Base-by-base conservation (phyloP, 2,113 vertebrate genomes). In the Caretta caretta region DNA sequence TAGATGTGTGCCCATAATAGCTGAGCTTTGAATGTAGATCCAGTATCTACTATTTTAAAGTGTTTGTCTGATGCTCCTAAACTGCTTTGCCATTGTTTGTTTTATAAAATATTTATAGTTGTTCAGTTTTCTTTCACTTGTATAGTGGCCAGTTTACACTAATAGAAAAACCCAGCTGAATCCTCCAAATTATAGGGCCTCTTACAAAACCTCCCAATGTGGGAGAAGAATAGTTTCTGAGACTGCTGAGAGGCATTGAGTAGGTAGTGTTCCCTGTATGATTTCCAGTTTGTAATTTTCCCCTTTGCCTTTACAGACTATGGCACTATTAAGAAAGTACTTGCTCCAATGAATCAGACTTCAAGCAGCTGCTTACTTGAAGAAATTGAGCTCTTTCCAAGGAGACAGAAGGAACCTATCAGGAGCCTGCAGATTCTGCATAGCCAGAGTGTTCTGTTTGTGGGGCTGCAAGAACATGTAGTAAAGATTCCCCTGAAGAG, bases 321-420 rank as follows among this genome's bases (percentile, higher is more conserved):
- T 3, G 99, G 99, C 24, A 99, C 99, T 80, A 99, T 99, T 97
- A 99, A 99, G 95, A 99, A 99, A 97, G 99, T 99, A 57, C 99
- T 99, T 38, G 99, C 99, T 1, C 99, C 99, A 1, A 87, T 99
- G 97, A 99, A 99, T 94, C 98, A 98, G 96, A 98, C 98, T 88
- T 98, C 97, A 19, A 98, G 98, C 96, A 99, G 99, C 98, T 99
- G 99, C 89, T 97, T 99, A 94, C 98, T 99, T 22, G 99, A 99
- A 91, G 99, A 99, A 97, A 99, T 99, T 8, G 99, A 99, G 94
- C 97, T 99, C 89, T 99, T 99, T 93, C 99, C 99, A 0, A 98
- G 98, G 92, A 98, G 98, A 96, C 99, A 98, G 93, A 96, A 97
- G 83, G 99, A 99, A 90, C 99, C 99, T 48, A 98, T 99, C 97